These are phyloP conservation scores for Elaeidobius kamerunicus DNA, from an alignment of 2,888 invertebrate genomes.

Conservation along the genomic window DNA sequence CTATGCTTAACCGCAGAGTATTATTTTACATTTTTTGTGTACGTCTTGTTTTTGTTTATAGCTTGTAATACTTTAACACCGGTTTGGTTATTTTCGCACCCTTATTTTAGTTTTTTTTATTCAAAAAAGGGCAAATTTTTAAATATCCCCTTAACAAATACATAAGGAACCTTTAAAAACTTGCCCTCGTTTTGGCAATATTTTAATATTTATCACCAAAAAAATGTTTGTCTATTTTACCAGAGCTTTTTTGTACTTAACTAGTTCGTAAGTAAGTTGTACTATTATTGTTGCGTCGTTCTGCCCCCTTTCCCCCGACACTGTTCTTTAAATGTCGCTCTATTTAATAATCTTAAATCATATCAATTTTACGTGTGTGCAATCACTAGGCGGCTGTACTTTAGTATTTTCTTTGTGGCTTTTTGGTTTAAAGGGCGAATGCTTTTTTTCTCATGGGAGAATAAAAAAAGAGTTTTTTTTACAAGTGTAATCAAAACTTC, in stretches of 20 bases:
- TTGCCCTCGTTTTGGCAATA: neutral
- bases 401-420: no score
- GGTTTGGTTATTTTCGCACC: conserved; percentile 19
- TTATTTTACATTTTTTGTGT: conserved; percentile 21
- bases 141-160: neutral
- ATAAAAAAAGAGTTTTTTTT: no score
- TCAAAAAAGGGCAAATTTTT: neutral
- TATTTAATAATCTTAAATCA: conserved; percentile 36
- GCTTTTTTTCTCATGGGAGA: neutral
- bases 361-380: conserved; percentile 42
- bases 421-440: no score
- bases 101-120: conserved; percentile 8
- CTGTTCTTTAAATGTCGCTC: conserved; percentile 33
- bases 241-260: conserved; percentile 39
- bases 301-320: conserved; percentile 26
- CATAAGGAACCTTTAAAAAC: neutral
- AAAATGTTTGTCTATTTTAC: conserved; percentile 6
- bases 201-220: conserved; percentile 8
- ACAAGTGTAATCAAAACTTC: no score
- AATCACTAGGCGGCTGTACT: conserved; percentile 39
- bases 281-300: no score
- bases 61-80: conserved; percentile 6
- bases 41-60: conserved; percentile 8
- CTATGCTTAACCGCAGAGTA: conserved; percentile 18
- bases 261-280: conserved; percentile 33